A percentile compares a stretch with the other conserved stretches of the same genome.
These are phyloP conservation scores for Syncerus caffer DNA, from an alignment of 2,797 vertebrate genomes.

Conservation along the genomic window DNA sequence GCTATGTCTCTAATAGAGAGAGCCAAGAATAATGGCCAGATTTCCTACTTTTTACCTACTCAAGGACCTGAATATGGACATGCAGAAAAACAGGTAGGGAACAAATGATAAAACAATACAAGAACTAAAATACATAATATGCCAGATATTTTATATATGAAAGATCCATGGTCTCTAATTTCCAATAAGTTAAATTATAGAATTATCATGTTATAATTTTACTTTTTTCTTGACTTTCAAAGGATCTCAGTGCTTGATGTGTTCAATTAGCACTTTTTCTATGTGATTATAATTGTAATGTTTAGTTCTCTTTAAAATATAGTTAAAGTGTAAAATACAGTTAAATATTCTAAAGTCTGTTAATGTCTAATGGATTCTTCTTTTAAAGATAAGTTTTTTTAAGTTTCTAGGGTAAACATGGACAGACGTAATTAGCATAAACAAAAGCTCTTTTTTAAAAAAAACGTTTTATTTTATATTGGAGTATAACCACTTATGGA, in stretches of 20 bases:
- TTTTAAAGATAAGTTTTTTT: not conserved
- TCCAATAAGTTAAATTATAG: not conserved
- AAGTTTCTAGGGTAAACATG: not conserved
- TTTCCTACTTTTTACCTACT: slow-evolving; percentile 89
- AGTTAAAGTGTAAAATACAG: not conserved
- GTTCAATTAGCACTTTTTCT: not conserved
- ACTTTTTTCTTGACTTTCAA: slow-evolving; percentile 32
- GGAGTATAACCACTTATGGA: not conserved
- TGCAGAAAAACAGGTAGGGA: slow-evolving; percentile 94
- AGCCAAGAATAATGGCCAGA: slow-evolving; percentile 95
- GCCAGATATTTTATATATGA: not conserved
- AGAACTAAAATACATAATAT: not conserved
- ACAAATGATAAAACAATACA: not conserved
- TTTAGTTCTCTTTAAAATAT: slow-evolving; percentile 38
- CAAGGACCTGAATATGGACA: slow-evolving; percentile 93
- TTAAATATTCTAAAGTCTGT: not conserved
- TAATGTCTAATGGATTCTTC: not conserved
- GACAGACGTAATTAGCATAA: not conserved
- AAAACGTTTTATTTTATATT: not conserved
- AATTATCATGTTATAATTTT: slow-evolving; percentile 10
- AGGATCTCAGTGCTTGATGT: not conserved
- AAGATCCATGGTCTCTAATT: not conserved
- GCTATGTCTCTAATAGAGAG: slow-evolving; percentile 94
- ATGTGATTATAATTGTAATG: not conserved
- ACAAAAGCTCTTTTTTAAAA: not conserved